These are phyloP conservation scores for Cryptus viduatorius DNA, from an alignment of 2,888 invertebrate genomes.

Conservation along the genomic window DNA sequence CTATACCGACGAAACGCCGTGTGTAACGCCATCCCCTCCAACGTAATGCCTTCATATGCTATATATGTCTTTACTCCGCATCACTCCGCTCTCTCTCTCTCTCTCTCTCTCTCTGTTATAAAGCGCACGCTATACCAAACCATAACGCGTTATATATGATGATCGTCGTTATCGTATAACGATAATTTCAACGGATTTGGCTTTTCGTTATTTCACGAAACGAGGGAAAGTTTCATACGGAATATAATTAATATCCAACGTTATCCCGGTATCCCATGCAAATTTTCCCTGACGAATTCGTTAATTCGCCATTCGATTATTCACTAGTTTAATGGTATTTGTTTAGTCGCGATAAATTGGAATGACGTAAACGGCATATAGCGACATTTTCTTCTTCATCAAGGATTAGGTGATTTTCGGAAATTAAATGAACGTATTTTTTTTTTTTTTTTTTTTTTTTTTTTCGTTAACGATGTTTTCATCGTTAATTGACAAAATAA, in stretches of 20 bases:
- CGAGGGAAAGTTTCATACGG: slow-evolving; percentile 48
- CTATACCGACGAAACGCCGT: slow-evolving; percentile 18
- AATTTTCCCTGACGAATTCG: slow-evolving; percentile 28
- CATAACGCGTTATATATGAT: slow-evolving; percentile 31
- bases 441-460: neutral
- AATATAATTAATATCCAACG: slow-evolving; percentile 60
- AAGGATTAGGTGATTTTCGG: neutral
- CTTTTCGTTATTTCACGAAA: slow-evolving; percentile 67
- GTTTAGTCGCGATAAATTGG: neutral
- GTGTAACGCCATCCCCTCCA: neutral
- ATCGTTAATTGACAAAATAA: neutral
- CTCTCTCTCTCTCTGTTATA: neutral
- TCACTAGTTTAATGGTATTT: slow-evolving; percentile 1
- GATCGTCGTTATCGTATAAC: slow-evolving; percentile 67
- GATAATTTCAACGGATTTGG: slow-evolving; percentile 66
- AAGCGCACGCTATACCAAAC: neutral
- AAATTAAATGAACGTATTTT: neutral
- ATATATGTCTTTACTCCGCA: slow-evolving; percentile 12
- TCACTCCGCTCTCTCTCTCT: neutral
- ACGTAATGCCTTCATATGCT: neutral
- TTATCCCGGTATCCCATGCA: neutral
- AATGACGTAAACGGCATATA: neutral
- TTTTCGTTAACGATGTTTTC: neutral
- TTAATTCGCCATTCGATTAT: slow-evolving; percentile 19
- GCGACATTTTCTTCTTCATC: neutral